Percentiles rank a stretch among this genome's conserved stretches.
Evolutionary conservation across 2,888 invertebrate species (phyloP).

Genomic region (Busseola fusca): DNA sequence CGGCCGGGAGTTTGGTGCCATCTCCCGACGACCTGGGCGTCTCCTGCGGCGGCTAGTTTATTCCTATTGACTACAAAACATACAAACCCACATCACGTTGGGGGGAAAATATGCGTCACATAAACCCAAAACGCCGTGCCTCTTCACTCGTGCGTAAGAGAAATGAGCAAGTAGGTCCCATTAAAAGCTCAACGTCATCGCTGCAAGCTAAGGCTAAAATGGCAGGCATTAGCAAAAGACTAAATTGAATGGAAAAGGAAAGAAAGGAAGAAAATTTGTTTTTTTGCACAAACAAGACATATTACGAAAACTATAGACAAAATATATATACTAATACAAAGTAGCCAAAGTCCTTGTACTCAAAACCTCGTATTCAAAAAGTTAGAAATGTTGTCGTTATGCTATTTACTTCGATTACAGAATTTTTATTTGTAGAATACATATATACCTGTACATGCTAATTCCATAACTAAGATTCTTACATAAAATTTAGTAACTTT

Average conservation of each 20-base stretch:
- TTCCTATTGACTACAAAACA: background rate
- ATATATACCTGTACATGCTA: background rate
- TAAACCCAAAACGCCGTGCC: background rate
- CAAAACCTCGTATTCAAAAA: too few species aligned
- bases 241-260: background rate
- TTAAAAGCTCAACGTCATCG: background rate
- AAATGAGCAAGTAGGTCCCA: background rate
- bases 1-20: too few species aligned
- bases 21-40: too few species aligned
- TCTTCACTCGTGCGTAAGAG: background rate
- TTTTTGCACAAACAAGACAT: too few species aligned
- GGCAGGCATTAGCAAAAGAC: background rate
- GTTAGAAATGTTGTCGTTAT: too few species aligned
- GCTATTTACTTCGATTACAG: background rate
- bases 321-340: too few species aligned
- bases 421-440: background rate
- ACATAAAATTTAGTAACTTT: slow-evolving; percentile 31
- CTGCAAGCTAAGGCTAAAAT: background rate
- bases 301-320: too few species aligned
- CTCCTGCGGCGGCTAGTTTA: too few species aligned
- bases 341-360: too few species aligned
- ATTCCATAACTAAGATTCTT: background rate
- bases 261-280: background rate
- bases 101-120: background rate
- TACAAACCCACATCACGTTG: background rate